Conservation (phyloP, 2,888 invertebrate genomes). For the Papilio gigon region DNA sequence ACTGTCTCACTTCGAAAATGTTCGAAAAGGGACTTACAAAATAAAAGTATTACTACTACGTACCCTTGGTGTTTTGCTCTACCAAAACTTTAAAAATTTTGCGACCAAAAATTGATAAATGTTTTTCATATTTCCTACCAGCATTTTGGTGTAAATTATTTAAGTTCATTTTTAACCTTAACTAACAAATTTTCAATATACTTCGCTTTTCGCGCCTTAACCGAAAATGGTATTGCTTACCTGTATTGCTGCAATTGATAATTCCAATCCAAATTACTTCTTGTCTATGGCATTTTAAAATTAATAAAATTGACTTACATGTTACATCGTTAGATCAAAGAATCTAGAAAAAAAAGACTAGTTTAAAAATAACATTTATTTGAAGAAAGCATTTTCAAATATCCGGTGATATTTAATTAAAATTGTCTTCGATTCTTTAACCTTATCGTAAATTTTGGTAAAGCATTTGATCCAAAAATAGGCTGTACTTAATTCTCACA, state of each 20-base stretch:
- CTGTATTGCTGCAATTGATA: conserved; percentile 7
- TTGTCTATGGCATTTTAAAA: neutral
- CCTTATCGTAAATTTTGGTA: neutral
- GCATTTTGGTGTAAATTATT: conserved; percentile 32
- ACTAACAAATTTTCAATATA: neutral
- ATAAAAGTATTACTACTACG: conserved; percentile 21
- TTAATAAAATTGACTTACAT: no score
- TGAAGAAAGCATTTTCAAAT: no score
- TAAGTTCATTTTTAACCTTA: conserved; percentile 26
- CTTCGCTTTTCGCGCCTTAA: conserved; percentile 31
- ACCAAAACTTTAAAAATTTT: conserved; percentile 60
- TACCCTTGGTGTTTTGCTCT: conserved; percentile 52
- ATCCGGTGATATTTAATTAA: neutral
- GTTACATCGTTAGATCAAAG: no score
- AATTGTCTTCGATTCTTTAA: neutral
- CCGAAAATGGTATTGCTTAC: neutral
- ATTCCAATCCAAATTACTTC: neutral
- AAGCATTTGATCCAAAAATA: neutral
- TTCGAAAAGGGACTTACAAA: no score
- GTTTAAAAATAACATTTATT: no score
- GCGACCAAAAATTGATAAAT: conserved; percentile 64
- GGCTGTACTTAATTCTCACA: neutral
- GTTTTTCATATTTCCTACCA: conserved; percentile 50
- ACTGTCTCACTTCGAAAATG: neutral
- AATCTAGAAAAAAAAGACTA: no score